Evolutionary conservation across 2,113 vertebrate genomes (phyloP), one percentile per base, ranked within the genome.

Genomic region (Saccopteryx bilineata): DNA sequence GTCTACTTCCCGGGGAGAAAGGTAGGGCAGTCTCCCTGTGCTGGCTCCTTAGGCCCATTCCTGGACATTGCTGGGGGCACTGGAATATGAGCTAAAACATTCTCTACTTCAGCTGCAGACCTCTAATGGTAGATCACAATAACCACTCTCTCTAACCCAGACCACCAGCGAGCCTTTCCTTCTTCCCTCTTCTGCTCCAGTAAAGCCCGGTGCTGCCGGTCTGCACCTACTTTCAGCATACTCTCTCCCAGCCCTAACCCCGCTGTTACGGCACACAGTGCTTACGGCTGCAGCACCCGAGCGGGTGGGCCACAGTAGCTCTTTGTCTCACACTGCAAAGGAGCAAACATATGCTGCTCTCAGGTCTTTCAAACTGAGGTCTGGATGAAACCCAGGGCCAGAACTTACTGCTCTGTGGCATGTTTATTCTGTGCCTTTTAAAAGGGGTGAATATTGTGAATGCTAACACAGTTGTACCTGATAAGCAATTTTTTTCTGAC

Each of bases 181-280:
- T 24, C 80, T 68, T 17, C 50, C 56, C 66, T 76, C n/a, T 68
- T 81, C 52, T 65, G 15, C 28, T 24, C 66, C 46, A 33, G 14
- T 33, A 28, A 31, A 52, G 9, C 48, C 18, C 23, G 3, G 15
- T 11, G 5, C 78, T 80, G 65, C 54, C 14, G 15, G 24, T 10
- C 2, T 14, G n/a, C 71, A 61, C 26, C 23, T 4, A 7, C 33
- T 8, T 75, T n/a, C 13, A 11, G 21, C 46, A 33, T 9, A 26
- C 60, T 28, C 10, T 28, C 52, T 12, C 48, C n/a, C 0, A 0
- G 5, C 19, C 18, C 46, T 9, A 13, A 4, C n/a, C 61, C 74
- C 69, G 50, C 61, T 69, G 6, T 5, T n/a, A 46, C 83, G 78
- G 26, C 1, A 3, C 69, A 71, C 0, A 1, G 33, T 2, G 12